Evolutionary conservation across 2,888 invertebrate genomes (phyloP), one percentile per base, ranked within the genome.

Genomic region (Acleris cristana): DNA sequence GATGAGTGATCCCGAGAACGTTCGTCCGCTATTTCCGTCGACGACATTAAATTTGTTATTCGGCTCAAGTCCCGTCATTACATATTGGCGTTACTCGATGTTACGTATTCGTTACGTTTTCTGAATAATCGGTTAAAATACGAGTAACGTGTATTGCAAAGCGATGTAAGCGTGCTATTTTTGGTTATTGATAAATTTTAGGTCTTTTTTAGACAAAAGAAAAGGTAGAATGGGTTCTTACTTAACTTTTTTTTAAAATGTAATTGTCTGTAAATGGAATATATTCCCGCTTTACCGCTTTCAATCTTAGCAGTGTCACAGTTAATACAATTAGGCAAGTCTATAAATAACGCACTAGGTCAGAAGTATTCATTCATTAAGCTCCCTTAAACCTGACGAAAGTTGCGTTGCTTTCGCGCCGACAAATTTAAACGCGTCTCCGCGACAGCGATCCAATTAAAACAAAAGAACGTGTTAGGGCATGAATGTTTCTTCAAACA

Each of bases 401-500:
- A 57, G 56, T 56, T 56, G 51, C 51, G 51, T 62, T 62, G 57
- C 56, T 56, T 61, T 62, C 23, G 14, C 30, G 19, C 12, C 18
- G n/a, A n/a, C n/a, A 49, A 65, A 56, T 45, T 45, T 44, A 51
- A 30, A 45, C 44, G 49, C 40, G 34, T 53, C 58, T 16, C 12
- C 45, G 26, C 57, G 26, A 18, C 48, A 45, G 61, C 55, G 59
- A 66, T 61, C 45, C 52, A 53, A 66, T 66, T 66, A 56, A 52
- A 61, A 57, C 66, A 57, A 62, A 56, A 66, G 26, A 26, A 12
- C n/a, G n/a, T 52, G 23, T 56, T 66, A 62, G 30, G 61, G 56
- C 60, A 30, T 30, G 16, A 66, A 30, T 62, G 45, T 66, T 66
- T 62, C 23, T 57, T 30, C 30, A 66, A 61, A 66, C 66, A 66